Evolutionary conservation across 2,113 vertebrate genomes (phyloP).

Genomic region (Rhinolophus ferrumequinum): DNA sequence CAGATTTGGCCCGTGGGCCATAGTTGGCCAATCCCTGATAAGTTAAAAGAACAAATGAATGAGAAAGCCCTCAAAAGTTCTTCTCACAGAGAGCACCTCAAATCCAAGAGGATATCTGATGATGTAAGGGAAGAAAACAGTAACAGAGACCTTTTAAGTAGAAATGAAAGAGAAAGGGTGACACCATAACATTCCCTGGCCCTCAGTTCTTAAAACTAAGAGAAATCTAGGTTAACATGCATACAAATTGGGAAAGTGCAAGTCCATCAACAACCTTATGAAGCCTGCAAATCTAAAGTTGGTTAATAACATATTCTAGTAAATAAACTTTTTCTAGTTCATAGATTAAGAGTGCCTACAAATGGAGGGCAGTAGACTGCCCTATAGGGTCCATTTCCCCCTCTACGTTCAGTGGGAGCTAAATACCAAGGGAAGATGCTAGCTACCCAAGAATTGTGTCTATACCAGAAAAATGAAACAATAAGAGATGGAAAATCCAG

Average conservation of each 20-base stretch:
- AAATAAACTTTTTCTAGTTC: not conserved
- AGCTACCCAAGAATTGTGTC: not conserved
- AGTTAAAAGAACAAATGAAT: not conserved
- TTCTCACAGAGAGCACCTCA: not conserved
- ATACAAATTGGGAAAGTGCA: not conserved
- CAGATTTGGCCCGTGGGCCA: not conserved
- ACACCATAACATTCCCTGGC: not conserved
- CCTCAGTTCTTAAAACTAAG: not conserved
- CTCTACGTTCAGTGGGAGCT: not conserved
- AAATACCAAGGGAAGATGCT: not conserved
- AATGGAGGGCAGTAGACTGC: not conserved
- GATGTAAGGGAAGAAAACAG: not conserved
- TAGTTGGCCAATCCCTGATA: not conserved
- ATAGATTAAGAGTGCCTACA: not conserved
- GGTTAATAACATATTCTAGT: not conserved
- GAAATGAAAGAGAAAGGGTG: not conserved
- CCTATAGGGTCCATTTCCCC: not conserved
- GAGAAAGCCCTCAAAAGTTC: not conserved
- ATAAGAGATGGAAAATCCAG: not conserved
- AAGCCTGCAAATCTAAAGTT: not conserved
- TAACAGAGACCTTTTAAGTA: not conserved
- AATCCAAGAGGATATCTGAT: not conserved
- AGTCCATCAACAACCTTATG: not conserved
- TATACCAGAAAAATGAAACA: not conserved
- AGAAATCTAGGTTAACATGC: not conserved